These are phyloP conservation scores for Oreotrochilus melanogaster DNA, from an alignment of 2,113 vertebrate species.

Conservation along the genomic window DNA sequence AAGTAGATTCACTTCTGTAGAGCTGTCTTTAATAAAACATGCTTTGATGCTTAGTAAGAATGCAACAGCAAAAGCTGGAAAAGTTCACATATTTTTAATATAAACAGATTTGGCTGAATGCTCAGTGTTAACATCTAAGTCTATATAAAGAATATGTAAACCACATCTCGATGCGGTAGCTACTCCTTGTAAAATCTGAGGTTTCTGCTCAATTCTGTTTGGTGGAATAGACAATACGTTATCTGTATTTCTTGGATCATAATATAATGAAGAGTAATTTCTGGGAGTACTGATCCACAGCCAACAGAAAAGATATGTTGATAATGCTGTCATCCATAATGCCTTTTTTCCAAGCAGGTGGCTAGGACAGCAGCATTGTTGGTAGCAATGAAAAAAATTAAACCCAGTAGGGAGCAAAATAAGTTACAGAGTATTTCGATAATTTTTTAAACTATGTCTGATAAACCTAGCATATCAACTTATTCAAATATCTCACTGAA, in stretches of 20 bases:
- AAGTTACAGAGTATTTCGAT: background rate
- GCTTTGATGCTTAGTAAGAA: background rate
- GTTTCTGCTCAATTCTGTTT: background rate
- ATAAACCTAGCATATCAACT: background rate
- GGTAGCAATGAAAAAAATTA: background rate
- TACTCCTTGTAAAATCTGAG: background rate
- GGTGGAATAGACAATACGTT: background rate
- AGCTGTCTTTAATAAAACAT: background rate
- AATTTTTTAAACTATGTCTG: background rate
- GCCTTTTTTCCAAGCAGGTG: background rate
- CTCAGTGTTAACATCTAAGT: background rate
- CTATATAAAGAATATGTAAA: background rate
- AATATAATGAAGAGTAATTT: background rate
- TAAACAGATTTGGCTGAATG: background rate
- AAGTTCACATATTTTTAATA: background rate
- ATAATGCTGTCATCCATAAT: background rate
- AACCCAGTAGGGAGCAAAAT: background rate
- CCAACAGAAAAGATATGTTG: background rate
- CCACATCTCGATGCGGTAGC: background rate
- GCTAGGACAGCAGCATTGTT: background rate
- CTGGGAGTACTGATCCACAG: background rate
- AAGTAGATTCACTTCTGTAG: background rate
- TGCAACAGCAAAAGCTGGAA: background rate
- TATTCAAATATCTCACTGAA: background rate
- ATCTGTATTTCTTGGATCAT: background rate